A percentile compares a stretch with the other conserved stretches of the same genome.
phyloP scores from a whole-genome alignment of 2,113 vertebrate genomes.

The Carollia perspicillata region DNA sequence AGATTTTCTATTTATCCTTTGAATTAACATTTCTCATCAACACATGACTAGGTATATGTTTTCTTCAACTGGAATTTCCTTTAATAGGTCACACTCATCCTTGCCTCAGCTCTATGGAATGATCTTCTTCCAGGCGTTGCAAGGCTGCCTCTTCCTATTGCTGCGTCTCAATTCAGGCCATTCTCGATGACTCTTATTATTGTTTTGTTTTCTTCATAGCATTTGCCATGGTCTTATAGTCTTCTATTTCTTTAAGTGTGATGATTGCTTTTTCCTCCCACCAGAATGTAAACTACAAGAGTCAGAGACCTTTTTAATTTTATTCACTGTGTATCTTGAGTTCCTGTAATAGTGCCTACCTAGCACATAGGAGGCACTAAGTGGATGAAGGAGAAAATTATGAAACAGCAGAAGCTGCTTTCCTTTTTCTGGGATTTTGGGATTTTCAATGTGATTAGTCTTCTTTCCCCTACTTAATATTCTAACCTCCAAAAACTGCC shows the following conservation, averaged over 20 bases:
- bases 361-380: background rate
- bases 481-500: background rate
- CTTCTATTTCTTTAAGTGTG: background rate
- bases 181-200: background rate
- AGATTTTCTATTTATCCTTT: background rate
- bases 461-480: background rate
- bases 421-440: background rate
- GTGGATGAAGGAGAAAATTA: background rate
- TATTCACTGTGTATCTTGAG: background rate
- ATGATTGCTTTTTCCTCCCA: background rate
- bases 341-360: background rate
- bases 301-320: background rate
- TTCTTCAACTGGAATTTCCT: background rate
- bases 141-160: background rate
- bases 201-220: background rate
- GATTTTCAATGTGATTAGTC: background rate
- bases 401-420: background rate
- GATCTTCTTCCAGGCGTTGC: background rate
- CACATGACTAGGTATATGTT: background rate
- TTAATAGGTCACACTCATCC: background rate
- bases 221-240: background rate
- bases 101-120: background rate
- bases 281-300: background rate
- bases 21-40: background rate
- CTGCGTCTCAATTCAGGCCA: background rate